Percentiles rank a stretch among this genome's conserved stretches.
These are phyloP conservation scores for Mycetomoellerius zeteki DNA, from an alignment of 1,140 invertebrate species.

Conservation along the genomic window DNA sequence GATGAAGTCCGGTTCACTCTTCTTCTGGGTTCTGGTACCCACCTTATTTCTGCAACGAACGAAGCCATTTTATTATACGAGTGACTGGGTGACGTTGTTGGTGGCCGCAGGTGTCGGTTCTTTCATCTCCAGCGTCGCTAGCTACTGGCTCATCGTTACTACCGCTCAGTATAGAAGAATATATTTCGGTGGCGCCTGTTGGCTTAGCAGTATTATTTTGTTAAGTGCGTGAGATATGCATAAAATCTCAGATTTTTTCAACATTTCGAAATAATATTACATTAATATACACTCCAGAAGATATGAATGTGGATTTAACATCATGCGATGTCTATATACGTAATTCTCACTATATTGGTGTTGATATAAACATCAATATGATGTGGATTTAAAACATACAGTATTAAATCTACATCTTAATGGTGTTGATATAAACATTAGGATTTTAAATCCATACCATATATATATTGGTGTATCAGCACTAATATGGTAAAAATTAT, in stretches of 20 bases:
- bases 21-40: constrained; percentile 80
- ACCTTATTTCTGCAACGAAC: constrained; percentile 63
- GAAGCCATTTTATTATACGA: not conserved
- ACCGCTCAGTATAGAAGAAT: constrained; percentile 58
- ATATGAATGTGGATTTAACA: no score
- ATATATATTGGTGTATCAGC: no score
- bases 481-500: no score
- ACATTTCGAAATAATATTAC: not conserved
- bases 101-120: constrained; percentile 53
- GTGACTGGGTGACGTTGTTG: not conserved
- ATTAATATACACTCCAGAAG: not conserved
- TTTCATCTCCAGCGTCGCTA: constrained; percentile 47
- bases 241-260: not conserved
- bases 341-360: no score
- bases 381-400: no score
- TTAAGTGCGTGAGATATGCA: constrained; percentile 27
- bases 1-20: constrained; percentile 71
- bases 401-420: no score
- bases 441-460: no score
- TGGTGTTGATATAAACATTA: no score
- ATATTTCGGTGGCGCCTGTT: constrained; percentile 66
- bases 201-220: constrained; percentile 43
- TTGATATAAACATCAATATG: no score
- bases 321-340: no score
- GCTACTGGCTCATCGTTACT: constrained; percentile 34